A percentile compares a stretch with the other conserved stretches of the same genome.
Conservation (phyloP, 2,888 invertebrate genomes). For the Druceiella hillmani region DNA sequence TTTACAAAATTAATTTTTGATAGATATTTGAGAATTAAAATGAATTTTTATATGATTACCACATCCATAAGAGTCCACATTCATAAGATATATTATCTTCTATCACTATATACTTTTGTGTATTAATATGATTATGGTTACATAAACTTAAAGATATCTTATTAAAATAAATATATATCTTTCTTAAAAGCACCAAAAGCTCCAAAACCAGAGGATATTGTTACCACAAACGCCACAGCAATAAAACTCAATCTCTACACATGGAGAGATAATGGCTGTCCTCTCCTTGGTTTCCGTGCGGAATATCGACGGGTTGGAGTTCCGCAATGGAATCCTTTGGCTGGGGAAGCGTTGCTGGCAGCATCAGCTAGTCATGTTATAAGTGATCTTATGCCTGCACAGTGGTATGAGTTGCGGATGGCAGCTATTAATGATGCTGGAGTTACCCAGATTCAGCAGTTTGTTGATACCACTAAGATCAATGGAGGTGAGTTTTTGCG, state of each 20-base stretch:
- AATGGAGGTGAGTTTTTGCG: slow-evolving; percentile 41
- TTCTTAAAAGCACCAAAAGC: slow-evolving; percentile 56
- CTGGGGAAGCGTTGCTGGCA: slow-evolving; percentile 37
- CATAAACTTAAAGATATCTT: no score
- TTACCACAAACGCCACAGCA: slow-evolving; percentile 70
- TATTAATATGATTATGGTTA: no score
- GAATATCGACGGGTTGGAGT: slow-evolving; percentile 59
- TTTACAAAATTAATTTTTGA: no score
- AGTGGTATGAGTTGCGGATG: slow-evolving; percentile 57
- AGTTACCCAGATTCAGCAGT: slow-evolving; percentile 49
- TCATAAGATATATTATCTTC: no score
- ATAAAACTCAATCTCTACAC: slow-evolving; percentile 69
- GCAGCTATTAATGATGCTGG: slow-evolving; percentile 58
- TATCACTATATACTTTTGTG: no score
- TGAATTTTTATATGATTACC: no score
- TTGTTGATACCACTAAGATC: slow-evolving; percentile 55
- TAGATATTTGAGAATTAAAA: no score
- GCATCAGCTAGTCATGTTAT: slow-evolving; percentile 44
- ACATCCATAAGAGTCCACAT: no score
- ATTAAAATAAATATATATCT: slow-evolving; percentile 4
- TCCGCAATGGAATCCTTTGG: slow-evolving; percentile 38
- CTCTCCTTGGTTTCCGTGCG: slow-evolving; percentile 66
- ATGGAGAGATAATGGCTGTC: slow-evolving; percentile 79
- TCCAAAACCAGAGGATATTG: slow-evolving; percentile 64
- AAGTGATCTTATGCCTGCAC: slow-evolving; percentile 51